Conservation (phyloP, 2,888 invertebrate species). For the Ceramica pisi region DNA sequence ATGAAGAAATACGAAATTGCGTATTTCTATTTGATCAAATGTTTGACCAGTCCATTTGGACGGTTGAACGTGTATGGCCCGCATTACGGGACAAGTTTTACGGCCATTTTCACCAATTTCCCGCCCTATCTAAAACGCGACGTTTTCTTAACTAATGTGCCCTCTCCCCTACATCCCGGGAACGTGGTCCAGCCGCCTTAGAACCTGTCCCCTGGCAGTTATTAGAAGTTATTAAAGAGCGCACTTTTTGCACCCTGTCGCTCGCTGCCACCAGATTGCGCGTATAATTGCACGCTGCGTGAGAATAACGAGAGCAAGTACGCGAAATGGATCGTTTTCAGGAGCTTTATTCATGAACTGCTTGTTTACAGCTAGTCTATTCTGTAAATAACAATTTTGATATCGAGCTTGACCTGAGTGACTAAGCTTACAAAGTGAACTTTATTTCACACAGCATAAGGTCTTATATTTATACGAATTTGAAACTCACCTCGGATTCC, state of each 20-base stretch:
- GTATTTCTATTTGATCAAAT: no score
- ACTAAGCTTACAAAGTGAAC: no score
- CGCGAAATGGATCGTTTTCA: constrained; percentile 38
- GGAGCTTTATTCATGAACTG: constrained; percentile 12
- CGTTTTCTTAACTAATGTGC: constrained; percentile 21
- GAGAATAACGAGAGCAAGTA: constrained; percentile 71
- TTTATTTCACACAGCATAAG: no score
- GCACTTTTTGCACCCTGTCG: constrained; percentile 77
- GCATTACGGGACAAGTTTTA: no score
- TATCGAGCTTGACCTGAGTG: no score
- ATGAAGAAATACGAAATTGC: no score
- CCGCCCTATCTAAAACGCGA: neutral
- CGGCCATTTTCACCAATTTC: no score
- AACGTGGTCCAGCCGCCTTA: constrained; percentile 70
- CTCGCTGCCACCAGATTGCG: constrained; percentile 73
- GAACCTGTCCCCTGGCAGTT: constrained; percentile 74
- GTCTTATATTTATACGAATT: no score
- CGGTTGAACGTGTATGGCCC: no score
- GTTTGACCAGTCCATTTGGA: no score
- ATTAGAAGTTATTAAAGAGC: constrained; percentile 79
- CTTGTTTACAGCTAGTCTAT: constrained; percentile 13
- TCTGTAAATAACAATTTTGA: no score
- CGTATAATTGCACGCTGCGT: constrained; percentile 78
- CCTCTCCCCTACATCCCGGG: constrained; percentile 14
- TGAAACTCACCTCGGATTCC: no score